Percentiles rank a stretch among this genome's conserved stretches.
phyloP scores from a whole-genome alignment of 2,113 vertebrate genomes.

The Phainopepla nitens region DNA sequence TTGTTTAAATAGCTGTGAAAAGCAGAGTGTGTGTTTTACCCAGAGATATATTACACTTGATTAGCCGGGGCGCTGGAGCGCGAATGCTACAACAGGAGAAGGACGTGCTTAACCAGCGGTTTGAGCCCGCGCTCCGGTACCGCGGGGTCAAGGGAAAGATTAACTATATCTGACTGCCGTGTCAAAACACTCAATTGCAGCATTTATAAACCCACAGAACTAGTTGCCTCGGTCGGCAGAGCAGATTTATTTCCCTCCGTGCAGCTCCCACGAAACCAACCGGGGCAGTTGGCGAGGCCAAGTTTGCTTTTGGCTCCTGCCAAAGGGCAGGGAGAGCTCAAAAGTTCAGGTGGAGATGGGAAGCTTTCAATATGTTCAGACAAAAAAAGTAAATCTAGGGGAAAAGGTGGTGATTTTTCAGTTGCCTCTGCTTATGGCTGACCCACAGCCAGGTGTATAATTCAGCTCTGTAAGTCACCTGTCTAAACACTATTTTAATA shows the following conservation, averaged over 20 bases:
- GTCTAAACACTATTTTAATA: not conserved
- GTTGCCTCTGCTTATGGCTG: not conserved
- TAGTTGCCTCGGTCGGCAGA: not conserved
- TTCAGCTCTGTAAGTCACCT: not conserved
- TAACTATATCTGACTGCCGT: constrained; percentile 60
- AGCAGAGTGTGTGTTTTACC: constrained; percentile 58
- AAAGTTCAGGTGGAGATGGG: not conserved
- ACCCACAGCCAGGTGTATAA: not conserved
- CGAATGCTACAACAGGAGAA: constrained; percentile 60
- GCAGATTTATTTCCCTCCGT: constrained; percentile 1
- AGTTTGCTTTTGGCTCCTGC: not conserved
- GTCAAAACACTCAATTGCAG: constrained; percentile 65
- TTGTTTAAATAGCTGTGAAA: constrained; percentile 68
- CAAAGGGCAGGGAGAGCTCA: not conserved
- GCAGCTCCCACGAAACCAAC: not conserved
- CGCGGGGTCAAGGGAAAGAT: constrained; percentile 60
- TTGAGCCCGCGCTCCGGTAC: not conserved
- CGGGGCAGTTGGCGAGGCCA: not conserved
- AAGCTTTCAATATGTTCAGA: not conserved
- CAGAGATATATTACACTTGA: constrained; percentile 67
- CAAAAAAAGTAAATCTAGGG: not conserved
- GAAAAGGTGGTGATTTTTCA: not conserved
- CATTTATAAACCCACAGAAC: constrained; percentile 53
- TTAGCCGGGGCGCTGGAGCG: constrained; percentile 65
- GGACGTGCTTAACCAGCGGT: constrained; percentile 43